A percentile compares a stretch with the other conserved stretches of the same genome.
Conservation (phyloP, 2,888 invertebrate species). For the Synanthedon formicaeformis region DNA sequence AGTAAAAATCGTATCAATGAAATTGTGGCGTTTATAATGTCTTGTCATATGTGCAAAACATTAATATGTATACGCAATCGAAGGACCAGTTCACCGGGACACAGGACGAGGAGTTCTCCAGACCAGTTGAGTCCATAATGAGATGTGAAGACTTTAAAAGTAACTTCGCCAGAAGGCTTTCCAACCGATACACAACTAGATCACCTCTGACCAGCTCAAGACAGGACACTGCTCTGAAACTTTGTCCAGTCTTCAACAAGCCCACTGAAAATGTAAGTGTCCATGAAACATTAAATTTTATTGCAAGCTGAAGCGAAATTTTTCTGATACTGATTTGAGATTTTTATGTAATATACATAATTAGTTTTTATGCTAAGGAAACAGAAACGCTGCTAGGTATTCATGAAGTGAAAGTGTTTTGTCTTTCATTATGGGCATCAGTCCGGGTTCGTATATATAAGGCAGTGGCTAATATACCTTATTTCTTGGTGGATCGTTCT, state of each 20-base stretch:
- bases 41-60: constrained; percentile 18
- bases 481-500: too few relatives aligned
- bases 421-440: constrained; percentile 4
- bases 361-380: constrained; percentile 5
- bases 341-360: too few relatives aligned
- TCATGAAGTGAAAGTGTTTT: constrained; percentile 1
- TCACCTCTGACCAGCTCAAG: constrained; percentile 25
- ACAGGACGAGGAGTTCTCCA: constrained; percentile 42
- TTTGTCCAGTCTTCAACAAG: constrained; percentile 19
- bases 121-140: constrained; percentile 61
- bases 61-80: constrained; percentile 38
- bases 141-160: constrained; percentile 63
- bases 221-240: constrained; percentile 32
- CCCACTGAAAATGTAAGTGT: constrained; percentile 36
- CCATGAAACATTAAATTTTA: constrained; percentile 2
- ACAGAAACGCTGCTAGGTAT: not conserved
- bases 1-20: constrained; percentile 21
- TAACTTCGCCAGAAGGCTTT: constrained; percentile 58
- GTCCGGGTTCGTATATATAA: not conserved
- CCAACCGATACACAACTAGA: constrained; percentile 50
- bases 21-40: constrained; percentile 23
- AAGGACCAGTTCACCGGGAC: constrained; percentile 16
- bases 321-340: not conserved
- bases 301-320: not conserved
- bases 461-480: too few relatives aligned